These are phyloP conservation scores for Actinia tenebrosa DNA, from an alignment of 64 coral and sea anemone genomes.

Conservation along the genomic window DNA sequence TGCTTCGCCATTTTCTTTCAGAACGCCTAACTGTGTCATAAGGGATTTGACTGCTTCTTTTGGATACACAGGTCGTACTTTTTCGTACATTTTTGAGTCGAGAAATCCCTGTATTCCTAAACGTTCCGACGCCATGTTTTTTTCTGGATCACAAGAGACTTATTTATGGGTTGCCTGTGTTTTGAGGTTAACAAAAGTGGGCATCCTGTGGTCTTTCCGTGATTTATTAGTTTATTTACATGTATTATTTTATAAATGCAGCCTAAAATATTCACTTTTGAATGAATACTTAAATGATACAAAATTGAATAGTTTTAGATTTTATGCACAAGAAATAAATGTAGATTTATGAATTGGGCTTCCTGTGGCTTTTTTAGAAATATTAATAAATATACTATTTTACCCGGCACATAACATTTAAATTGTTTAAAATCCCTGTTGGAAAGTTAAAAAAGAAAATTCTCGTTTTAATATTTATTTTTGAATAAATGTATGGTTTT, in stretches of 20 bases:
- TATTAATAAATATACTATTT: too few relatives aligned
- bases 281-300: too few relatives aligned
- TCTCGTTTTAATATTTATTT: too few relatives aligned
- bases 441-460: too few relatives aligned
- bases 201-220: too few relatives aligned
- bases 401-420: too few relatives aligned
- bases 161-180: neutral
- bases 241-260: neutral
- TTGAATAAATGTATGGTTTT: too few relatives aligned
- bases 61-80: slow-evolving; percentile 18
- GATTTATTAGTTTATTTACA: neutral
- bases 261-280: too few relatives aligned
- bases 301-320: too few relatives aligned
- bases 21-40: slow-evolving; percentile 1
- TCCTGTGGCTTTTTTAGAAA: neutral
- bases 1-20: slow-evolving; percentile 11
- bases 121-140: neutral
- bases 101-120: slow-evolving; percentile 16
- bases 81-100: slow-evolving; percentile 10
- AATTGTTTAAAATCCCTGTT: too few relatives aligned
- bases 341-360: neutral
- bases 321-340: too few relatives aligned
- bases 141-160: neutral
- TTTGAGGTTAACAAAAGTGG: neutral
- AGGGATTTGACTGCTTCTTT: slow-evolving; percentile 27